Evolutionary conservation across 2,797 vertebrate species (phyloP).

Genomic region (Poecilia picta): DNA sequence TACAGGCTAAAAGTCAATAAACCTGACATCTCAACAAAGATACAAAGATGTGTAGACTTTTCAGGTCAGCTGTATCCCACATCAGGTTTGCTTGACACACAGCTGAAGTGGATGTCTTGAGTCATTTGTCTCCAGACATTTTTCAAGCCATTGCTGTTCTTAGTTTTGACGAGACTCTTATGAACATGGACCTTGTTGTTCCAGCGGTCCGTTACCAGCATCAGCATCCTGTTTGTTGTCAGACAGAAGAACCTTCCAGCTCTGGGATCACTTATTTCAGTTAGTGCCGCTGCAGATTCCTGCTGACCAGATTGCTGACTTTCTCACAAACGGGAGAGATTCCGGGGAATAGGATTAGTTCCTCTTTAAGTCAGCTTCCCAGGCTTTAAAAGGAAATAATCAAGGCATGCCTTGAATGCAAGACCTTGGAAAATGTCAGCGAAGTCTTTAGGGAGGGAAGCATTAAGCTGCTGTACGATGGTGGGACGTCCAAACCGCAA

Average conservation of each 20-base stretch:
- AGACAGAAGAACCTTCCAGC: conserved; percentile 33
- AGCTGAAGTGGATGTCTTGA: conserved; percentile 4
- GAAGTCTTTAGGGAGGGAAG: conserved; percentile 69
- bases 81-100: conserved; percentile 8
- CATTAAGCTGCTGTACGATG: conserved; percentile 65
- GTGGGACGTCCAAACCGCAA: conserved; percentile 63
- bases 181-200: conserved; percentile 46
- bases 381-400: conserved; percentile 48
- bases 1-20: background rate
- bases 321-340: conserved; percentile 36
- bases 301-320: conserved; percentile 65
- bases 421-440: conserved; percentile 76
- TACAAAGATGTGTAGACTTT: background rate
- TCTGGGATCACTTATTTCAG: conserved; percentile 33
- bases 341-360: conserved; percentile 62
- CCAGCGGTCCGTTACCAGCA: conserved; percentile 39
- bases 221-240: conserved; percentile 39
- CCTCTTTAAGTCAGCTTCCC: conserved; percentile 65
- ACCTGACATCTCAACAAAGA: background rate
- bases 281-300: conserved; percentile 29
- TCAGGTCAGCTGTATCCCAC: background rate
- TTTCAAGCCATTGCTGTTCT: conserved; percentile 18
- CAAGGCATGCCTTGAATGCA: conserved; percentile 67
- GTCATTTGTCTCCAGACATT: conserved; percentile 30
- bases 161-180: conserved; percentile 32